A percentile compares a stretch with the other conserved stretches of the same genome.
These are phyloP conservation scores for Ormia ochracea DNA, from an alignment of 2,888 invertebrate genomes.

Conservation along the genomic window DNA sequence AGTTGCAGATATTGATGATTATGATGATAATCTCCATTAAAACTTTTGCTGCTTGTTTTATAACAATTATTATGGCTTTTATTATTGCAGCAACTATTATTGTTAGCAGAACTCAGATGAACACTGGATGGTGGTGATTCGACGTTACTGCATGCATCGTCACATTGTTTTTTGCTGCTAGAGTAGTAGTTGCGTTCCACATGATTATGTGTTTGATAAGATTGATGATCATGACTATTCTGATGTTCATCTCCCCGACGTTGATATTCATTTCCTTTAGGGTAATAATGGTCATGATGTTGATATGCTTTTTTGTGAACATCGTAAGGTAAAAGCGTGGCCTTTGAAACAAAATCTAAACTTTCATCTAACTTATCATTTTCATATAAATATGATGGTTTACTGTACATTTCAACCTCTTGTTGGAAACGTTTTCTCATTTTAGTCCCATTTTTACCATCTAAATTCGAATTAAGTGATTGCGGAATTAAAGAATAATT, in stretches of 20 bases:
- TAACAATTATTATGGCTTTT: conserved; percentile 25
- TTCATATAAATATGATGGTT: conserved; percentile 7
- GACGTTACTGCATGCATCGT: background rate
- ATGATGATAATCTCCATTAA: conserved; percentile 22
- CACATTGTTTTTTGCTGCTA: conserved; percentile 5
- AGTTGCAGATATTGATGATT: conserved; percentile 23
- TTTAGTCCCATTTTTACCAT: conserved; percentile 11
- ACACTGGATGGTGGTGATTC: conserved; percentile 11
- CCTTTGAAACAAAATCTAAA: conserved; percentile 2
- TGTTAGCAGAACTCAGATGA: conserved; percentile 10
- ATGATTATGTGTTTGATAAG: conserved; percentile 1
- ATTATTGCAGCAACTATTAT: conserved; percentile 5
- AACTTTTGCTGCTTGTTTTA: background rate
- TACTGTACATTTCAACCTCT: background rate
- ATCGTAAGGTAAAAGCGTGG: background rate
- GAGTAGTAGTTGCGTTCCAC: conserved; percentile 12
- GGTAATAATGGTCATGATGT: background rate
- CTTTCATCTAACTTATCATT: background rate
- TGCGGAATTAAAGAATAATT: background rate
- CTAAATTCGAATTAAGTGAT: background rate
- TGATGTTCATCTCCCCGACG: background rate
- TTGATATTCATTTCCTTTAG: background rate
- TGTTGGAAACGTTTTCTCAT: conserved; percentile 11
- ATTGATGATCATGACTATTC: background rate
- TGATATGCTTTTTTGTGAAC: background rate